phyloP scores from a whole-genome alignment of 1,140 invertebrate genomes.

The Chironomus striatipennis region DNA sequence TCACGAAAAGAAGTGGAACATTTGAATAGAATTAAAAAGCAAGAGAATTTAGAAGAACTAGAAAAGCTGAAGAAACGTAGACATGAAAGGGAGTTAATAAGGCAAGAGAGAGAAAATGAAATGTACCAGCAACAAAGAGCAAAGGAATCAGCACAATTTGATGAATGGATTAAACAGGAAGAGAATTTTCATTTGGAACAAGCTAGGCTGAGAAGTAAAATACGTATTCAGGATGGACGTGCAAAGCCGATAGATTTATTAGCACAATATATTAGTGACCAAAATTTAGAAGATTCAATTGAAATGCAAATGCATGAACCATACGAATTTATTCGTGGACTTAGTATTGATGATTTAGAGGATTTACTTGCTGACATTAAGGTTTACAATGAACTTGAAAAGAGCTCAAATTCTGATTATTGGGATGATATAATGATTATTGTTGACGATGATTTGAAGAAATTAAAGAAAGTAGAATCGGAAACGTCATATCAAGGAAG shows the following conservation, averaged over 20 bases:
- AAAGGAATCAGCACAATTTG: constrained; percentile 90
- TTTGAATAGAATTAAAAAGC: constrained; percentile 74
- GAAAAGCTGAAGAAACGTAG: constrained; percentile 89
- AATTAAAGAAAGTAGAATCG: constrained; percentile 66
- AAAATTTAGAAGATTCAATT: constrained; percentile 83
- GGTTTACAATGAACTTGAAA: constrained; percentile 79
- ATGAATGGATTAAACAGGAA: constrained; percentile 91
- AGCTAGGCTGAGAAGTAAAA: constrained; percentile 79
- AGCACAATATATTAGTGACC: constrained; percentile 91
- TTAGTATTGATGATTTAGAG: constrained; percentile 89
- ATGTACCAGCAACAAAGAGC: constrained; percentile 77
- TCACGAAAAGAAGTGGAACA: constrained; percentile 76
- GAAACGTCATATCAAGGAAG: constrained; percentile 48
- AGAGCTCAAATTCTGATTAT: constrained; percentile 81
- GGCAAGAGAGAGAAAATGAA: constrained; percentile 84
- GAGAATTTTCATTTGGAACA: constrained; percentile 89
- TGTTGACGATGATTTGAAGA: constrained; percentile 88
- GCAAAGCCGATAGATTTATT: constrained; percentile 98
- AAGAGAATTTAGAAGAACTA: constrained; percentile 81
- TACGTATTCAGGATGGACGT: constrained; percentile 90
- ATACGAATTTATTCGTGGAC: constrained; percentile 88
- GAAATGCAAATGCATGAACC: constrained; percentile 99
- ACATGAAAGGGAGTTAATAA: constrained; percentile 80
- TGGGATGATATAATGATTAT: constrained; percentile 98
- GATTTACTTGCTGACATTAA: constrained; percentile 96